These are phyloP conservation scores for Empidonax traillii DNA, from an alignment of 2,113 vertebrate species.

Conservation along the genomic window DNA sequence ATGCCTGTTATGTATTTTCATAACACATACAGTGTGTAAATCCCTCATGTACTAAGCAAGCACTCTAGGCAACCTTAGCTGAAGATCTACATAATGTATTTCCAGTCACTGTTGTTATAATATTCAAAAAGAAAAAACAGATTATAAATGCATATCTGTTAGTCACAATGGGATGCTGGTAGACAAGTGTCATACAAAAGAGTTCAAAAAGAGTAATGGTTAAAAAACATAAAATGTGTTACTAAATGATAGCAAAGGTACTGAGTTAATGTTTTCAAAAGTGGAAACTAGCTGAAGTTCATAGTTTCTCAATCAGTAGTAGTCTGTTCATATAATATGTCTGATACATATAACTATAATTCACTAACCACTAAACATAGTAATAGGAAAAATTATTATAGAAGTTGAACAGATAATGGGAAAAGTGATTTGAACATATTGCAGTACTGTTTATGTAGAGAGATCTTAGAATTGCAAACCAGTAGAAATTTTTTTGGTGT, in stretches of 20 bases:
- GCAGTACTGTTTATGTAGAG: background rate
- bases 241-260: background rate
- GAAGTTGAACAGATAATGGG: background rate
- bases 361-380: background rate
- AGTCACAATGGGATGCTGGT: background rate
- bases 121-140: background rate
- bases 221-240: background rate
- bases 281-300: background rate
- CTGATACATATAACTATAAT: background rate
- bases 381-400: background rate
- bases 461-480: background rate
- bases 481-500: background rate
- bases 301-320: background rate
- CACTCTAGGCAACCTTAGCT: background rate
- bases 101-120: background rate
- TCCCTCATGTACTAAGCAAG: background rate
- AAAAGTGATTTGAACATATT: background rate
- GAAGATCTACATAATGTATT: background rate
- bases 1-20: accelerated
- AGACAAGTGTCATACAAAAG: background rate
- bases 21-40: background rate
- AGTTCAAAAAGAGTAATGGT: background rate
- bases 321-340: background rate
- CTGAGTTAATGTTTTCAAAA: background rate
- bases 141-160: background rate